Base-by-base conservation (phyloP, 2,888 invertebrate genomes). In the Drosophila percnosoma region DNA sequence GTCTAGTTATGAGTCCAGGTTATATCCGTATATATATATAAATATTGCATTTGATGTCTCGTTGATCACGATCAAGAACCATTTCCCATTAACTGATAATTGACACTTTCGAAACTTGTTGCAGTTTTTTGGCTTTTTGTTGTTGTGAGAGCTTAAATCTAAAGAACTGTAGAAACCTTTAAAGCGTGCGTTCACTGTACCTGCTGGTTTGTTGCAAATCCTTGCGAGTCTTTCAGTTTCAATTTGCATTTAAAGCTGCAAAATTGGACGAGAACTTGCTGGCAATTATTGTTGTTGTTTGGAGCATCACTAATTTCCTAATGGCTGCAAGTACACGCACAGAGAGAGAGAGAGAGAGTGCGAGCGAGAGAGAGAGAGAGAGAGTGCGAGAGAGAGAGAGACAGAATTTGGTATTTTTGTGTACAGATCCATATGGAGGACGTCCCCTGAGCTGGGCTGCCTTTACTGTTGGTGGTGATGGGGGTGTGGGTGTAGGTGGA, bases 261-360 rank as follows among this genome's bases (percentile, higher is more conserved):
- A n/a, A 42, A 59, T 36, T 59, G 8, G 48, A 40, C 4, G 18
- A 29, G 45, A 36, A 27, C 55, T 55, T 52, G 52, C 62, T 64
- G 36, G 13, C 36, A 42, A 70, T 62, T 79, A 64, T 78, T 75
- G 65, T 71, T 76, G 75, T 49, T 52, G 76, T 38, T 65, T 63
- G 40, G 73, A 71, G 75, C 75, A 75, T 60, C 63, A 68, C 75
- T 72, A 75, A 78, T 78, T 68, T 72, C 42, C 68, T 78, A 72
- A 78, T 75, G 72, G 75, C 27, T 27, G 27, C 27, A 27, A 27
- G 27, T 27, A 27, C 27, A 27, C 45, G 49, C 61, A 58, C 48
- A 27, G 27, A 27, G 27, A 27, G 27, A 4, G 27, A 27, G 4
- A 27, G 27, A 27, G 27, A 27, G 27, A 2, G 27, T 0, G 29